Conservation (phyloP, 2,113 vertebrate genomes). For the Macrotus californicus region DNA sequence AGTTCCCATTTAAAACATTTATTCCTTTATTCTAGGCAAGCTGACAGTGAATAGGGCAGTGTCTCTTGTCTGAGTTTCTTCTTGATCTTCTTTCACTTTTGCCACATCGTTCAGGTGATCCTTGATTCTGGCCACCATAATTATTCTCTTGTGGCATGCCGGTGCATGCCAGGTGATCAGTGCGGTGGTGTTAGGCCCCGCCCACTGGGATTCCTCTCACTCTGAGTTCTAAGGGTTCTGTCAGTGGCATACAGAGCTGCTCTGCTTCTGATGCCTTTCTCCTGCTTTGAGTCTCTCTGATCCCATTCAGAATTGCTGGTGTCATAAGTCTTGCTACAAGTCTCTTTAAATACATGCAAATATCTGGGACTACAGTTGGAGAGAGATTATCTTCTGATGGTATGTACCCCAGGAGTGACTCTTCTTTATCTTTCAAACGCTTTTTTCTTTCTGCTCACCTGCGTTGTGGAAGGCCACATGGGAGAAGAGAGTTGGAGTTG, state of each 20-base stretch:
- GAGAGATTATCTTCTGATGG: not conserved
- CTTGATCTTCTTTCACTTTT: not conserved
- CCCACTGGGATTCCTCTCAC: not conserved
- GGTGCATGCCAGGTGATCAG: not conserved
- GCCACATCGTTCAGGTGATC: not conserved
- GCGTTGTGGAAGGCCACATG: not conserved
- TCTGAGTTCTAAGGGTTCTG: not conserved
- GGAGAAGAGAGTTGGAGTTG: fast-evolving
- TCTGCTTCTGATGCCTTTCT: not conserved
- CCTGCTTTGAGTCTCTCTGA: not conserved
- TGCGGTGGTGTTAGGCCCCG: not conserved
- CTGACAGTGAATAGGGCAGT: not conserved
- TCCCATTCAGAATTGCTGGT: not conserved
- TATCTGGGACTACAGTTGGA: not conserved
- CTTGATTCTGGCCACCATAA: not conserved
- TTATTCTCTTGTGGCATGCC: not conserved
- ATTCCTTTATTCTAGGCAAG: not conserved
- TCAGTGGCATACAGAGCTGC: not conserved
- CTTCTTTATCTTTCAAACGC: not conserved
- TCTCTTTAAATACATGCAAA: not conserved
- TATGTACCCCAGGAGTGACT: not conserved
- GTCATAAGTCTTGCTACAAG: not conserved
- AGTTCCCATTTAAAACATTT: not conserved
- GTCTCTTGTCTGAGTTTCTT: not conserved
- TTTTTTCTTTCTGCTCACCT: not conserved